These are phyloP conservation scores for Odontocolon sp. DNA, from an alignment of 2,888 invertebrate species.

Conservation along the genomic window DNA sequence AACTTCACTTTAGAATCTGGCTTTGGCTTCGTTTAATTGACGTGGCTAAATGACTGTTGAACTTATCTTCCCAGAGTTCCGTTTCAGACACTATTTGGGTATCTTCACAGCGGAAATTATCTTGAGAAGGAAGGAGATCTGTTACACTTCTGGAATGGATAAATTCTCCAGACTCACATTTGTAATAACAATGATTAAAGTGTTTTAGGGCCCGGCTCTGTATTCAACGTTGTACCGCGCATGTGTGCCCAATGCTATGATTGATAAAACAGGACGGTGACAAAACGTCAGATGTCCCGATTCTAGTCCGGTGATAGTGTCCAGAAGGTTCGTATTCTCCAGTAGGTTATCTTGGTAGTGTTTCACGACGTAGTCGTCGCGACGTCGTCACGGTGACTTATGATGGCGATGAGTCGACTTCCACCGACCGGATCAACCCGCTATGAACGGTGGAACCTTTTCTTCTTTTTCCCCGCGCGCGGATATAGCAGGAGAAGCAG, in stretches of 20 bases:
- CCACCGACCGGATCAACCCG: slow-evolving; percentile 37
- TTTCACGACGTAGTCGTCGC: slow-evolving; percentile 23
- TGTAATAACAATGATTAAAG: not conserved
- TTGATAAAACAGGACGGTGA: slow-evolving; percentile 46
- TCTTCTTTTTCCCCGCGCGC: not conserved
- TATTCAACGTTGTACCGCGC: not conserved
- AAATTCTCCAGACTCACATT: slow-evolving; percentile 16
- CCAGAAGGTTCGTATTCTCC: slow-evolving; percentile 15
- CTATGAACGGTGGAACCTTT: too few relatives aligned
- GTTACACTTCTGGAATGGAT: not conserved
- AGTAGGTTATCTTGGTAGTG: not conserved
- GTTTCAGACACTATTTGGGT: not conserved
- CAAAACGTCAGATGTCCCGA: slow-evolving; percentile 53
- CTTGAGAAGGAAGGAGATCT: not conserved
- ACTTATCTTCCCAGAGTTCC: not conserved
- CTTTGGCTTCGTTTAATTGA: too few relatives aligned
- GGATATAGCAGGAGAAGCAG: not conserved
- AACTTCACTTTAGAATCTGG: too few relatives aligned
- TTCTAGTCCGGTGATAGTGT: slow-evolving; percentile 31
- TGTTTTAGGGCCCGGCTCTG: not conserved
- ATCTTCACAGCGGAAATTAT: not conserved
- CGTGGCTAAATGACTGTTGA: not conserved
- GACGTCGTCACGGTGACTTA: slow-evolving; percentile 57
- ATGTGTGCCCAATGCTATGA: slow-evolving; percentile 7
- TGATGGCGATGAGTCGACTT: slow-evolving; percentile 58